Base-by-base conservation (phyloP, 23 tunicate genomes). In the Styela clava region DNA sequence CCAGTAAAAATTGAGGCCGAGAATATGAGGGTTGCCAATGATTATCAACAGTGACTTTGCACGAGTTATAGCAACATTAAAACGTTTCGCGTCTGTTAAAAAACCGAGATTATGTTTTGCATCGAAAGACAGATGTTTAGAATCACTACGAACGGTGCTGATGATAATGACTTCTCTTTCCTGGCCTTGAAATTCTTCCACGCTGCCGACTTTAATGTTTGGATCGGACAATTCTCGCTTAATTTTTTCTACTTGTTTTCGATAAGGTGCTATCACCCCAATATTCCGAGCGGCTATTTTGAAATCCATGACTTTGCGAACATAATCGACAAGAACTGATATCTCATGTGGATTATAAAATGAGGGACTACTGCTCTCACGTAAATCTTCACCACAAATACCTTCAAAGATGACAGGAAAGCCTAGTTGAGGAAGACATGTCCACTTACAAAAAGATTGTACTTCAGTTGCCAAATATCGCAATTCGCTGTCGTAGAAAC, bases 41-140 rank as follows among this genome's bases (percentile, higher is more conserved):
- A 94, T 87, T 34, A 94, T 79, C 24, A 94, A 74, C 51, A 94
- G 84, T 30, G 82, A 63, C 37, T 82, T 88, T 30, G 98, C 94
- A 3, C 98, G 80, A 1, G 96, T 90, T 1, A 90, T 32, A 16
- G 96, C 89, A 62, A 90, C 96, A 61, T 90, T 90, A 70, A 90
- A 85, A 31, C 96, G 63, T 86, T 90, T 74, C 2, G 76, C 52
- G 52, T 23, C 64, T 24, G n/a, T 37, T 2, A 78, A 33, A 72
- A 78, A 78, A 2, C 62, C 52, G 52, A 35, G 83, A 30, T 78
- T 30, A 25, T 63, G 68, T 5, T 27, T 31, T 2, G 29, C 32
- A 37, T 86, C 85, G 32, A 34, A 83, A 2, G 72, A 31, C 27
- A 86, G 77, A 16, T 69, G 77, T 3, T 23, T 62, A 3, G 33